Conservation (phyloP, 2,113 vertebrate genomes). For the Chionomys nivalis region DNA sequence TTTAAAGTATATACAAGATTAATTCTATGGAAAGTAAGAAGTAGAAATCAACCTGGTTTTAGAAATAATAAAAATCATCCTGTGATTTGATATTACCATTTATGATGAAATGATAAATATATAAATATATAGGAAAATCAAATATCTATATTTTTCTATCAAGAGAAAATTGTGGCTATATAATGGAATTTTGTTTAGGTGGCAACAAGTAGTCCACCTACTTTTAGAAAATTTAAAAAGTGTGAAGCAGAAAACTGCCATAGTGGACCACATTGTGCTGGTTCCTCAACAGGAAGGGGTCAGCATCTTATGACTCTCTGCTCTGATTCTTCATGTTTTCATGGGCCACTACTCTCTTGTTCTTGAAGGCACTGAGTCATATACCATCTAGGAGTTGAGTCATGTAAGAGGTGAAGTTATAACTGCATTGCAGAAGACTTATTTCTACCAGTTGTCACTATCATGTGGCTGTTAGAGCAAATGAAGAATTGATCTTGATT, state of each 20-base stretch:
- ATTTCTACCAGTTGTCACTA: background rate
- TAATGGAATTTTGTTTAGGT: background rate
- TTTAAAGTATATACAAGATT: conserved; percentile 49
- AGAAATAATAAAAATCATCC: conserved; percentile 45
- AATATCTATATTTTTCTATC: background rate
- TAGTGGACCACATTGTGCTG: background rate
- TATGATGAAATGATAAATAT: background rate
- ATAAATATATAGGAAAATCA: background rate
- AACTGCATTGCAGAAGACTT: background rate
- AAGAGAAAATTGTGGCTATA: background rate
- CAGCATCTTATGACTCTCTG: background rate
- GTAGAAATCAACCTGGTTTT: conserved; percentile 44
- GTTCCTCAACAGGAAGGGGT: background rate
- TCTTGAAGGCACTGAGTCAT: background rate
- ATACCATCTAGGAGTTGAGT: background rate
- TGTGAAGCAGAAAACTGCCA: conserved; percentile 17
- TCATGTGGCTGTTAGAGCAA: background rate
- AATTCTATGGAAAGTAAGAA: conserved; percentile 42
- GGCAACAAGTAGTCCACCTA: background rate
- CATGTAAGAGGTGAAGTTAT: background rate
- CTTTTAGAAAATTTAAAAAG: background rate
- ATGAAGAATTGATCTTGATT: background rate
- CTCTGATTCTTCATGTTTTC: background rate
- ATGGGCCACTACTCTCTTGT: background rate
- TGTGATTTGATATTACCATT: background rate